phyloP scores from a whole-genome alignment of 2,113 vertebrate genomes.

The Tragelaphus strepsiceros region DNA sequence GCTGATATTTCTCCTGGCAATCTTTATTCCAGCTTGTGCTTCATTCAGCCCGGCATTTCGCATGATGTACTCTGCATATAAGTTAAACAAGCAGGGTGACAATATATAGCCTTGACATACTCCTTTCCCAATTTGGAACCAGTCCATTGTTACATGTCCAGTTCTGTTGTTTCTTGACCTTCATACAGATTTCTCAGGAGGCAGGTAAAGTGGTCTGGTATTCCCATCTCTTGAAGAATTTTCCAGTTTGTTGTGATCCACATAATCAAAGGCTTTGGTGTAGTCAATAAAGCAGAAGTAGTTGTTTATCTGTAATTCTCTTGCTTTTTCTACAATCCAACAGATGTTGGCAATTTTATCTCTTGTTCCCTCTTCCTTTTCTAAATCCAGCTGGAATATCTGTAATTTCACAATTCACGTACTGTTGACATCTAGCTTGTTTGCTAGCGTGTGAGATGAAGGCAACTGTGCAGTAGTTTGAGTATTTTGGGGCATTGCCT shows the following conservation, averaged over 20 bases:
- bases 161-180: not conserved
- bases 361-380: not conserved
- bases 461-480: not conserved
- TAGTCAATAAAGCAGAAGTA: not conserved
- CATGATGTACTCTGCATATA: not conserved
- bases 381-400: not conserved
- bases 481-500: not conserved
- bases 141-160: not conserved
- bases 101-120: too few relatives aligned
- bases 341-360: not conserved
- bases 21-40: not conserved
- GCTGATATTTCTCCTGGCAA: not conserved
- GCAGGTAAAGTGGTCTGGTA: not conserved
- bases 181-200: not conserved
- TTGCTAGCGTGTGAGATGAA: not conserved
- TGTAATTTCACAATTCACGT: not conserved
- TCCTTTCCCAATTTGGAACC: too few relatives aligned
- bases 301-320: not conserved
- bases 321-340: not conserved
- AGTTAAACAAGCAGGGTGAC: too few relatives aligned
- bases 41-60: rapidly evolving
- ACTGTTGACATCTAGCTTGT: not conserved
- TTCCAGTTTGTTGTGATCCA: not conserved
- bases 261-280: not conserved
- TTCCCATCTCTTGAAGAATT: not conserved